A percentile compares a stretch with the other conserved stretches of the same genome.
phyloP scores from a whole-genome alignment of 2,113 vertebrate species.

The Rhynchopsitta pachyrhyncha region DNA sequence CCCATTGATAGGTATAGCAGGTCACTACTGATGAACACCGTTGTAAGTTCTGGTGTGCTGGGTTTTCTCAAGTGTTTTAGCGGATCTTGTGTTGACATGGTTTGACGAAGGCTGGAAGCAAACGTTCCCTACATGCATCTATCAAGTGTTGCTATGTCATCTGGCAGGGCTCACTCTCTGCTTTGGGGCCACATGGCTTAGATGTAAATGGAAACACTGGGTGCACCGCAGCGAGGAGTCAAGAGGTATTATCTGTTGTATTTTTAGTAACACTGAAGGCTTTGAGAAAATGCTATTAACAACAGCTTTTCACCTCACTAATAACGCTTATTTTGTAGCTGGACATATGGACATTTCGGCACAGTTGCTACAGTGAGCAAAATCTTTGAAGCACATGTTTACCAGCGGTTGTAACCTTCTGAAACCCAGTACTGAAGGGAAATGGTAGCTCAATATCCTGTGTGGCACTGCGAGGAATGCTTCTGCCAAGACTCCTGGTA shows the following conservation, averaged over 20 bases:
- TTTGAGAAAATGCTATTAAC: slow-evolving; percentile 25
- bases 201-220: neutral
- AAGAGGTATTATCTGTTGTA: neutral
- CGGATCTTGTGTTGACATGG: accelerated
- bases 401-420: neutral
- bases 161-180: neutral
- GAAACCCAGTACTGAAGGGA: neutral
- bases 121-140: neutral
- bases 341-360: neutral
- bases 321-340: slow-evolving; percentile 13
- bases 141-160: neutral
- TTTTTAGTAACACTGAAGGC: neutral
- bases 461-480: neutral
- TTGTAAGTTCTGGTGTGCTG: neutral
- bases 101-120: neutral
- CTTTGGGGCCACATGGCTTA: neutral
- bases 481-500: neutral
- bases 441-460: neutral
- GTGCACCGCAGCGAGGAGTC: neutral
- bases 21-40: no score
- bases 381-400: neutral
- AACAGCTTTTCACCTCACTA: neutral
- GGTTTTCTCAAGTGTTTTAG: neutral
- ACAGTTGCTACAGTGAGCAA: neutral
- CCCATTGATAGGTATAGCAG: neutral